Percentiles rank a stretch among this genome's conserved stretches.
These are phyloP conservation scores for Heliconius nattereri DNA, from an alignment of 1,140 invertebrate genomes.

Conservation along the genomic window DNA sequence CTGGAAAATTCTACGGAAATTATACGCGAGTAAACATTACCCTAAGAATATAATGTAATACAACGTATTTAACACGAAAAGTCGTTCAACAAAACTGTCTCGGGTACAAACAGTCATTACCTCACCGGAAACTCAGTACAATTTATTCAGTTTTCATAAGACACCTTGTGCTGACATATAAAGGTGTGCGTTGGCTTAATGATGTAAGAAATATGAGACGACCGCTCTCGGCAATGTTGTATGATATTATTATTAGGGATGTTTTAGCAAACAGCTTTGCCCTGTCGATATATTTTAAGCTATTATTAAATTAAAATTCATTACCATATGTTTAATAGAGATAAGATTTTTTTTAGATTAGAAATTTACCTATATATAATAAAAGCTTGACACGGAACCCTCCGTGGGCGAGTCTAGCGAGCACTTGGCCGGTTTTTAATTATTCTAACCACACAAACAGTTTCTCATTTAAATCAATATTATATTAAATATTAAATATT, in stretches of 20 bases:
- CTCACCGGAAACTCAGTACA: conserved; percentile 21
- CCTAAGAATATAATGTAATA: neutral
- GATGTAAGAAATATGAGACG: conserved; percentile 74
- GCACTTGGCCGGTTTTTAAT: no score
- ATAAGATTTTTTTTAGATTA: no score
- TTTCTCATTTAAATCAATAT: no score
- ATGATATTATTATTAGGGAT: conserved; percentile 52
- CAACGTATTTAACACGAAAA: neutral
- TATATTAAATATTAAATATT: no score
- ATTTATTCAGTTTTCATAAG: conserved; percentile 40
- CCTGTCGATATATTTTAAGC: neutral
- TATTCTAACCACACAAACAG: no score
- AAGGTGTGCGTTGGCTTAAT: conserved; percentile 59
- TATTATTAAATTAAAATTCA: neutral
- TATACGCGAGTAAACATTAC: neutral
- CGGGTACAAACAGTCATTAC: conserved; percentile 13
- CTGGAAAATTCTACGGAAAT: no score
- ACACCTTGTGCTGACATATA: conserved; percentile 40
- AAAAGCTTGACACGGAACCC: no score
- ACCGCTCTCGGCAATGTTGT: conserved; percentile 53
- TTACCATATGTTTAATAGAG: neutral
- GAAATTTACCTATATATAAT: no score
- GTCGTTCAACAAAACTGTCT: neutral
- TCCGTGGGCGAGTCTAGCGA: no score
- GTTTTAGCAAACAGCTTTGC: neutral